A percentile compares a stretch with the other conserved stretches of the same genome.
These are phyloP conservation scores for Zaprionus davidi DNA, from an alignment of 1,140 invertebrate genomes.

Conservation along the genomic window DNA sequence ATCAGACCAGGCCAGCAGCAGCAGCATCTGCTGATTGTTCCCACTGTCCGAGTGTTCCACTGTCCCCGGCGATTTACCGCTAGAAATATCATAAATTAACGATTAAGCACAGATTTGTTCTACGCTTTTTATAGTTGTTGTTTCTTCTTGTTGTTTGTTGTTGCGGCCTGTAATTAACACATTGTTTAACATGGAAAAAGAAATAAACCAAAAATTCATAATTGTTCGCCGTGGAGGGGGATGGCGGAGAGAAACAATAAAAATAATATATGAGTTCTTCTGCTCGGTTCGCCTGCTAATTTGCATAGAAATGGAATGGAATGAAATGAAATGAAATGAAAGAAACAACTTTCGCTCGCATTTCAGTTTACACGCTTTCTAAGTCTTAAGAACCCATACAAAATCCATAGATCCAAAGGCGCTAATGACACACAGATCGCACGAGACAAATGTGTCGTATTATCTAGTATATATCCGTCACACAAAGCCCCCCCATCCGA, in stretches of 20 bases:
- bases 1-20: neutral
- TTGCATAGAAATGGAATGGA: constrained; percentile 77
- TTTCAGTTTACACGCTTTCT: constrained; percentile 77
- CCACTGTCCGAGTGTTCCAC: constrained; percentile 44
- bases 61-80: constrained; percentile 59
- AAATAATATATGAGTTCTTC: constrained; percentile 31
- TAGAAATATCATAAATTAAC: constrained; percentile 78
- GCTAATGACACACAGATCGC: constrained; percentile 50
- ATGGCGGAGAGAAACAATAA: constrained; percentile 15
- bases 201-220: constrained; percentile 12
- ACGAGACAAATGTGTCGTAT: neutral
- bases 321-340: constrained; percentile 31
- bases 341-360: constrained; percentile 68
- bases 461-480: neutral
- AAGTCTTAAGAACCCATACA: constrained; percentile 54
- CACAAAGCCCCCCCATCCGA: neutral
- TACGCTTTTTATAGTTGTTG: constrained; percentile 45
- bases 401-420: constrained; percentile 54
- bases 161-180: constrained; percentile 68
- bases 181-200: constrained; percentile 59
- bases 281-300: constrained; percentile 46
- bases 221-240: neutral
- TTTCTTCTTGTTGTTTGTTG: constrained; percentile 3
- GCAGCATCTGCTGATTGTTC: constrained; percentile 50
- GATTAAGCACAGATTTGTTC: constrained; percentile 78